Base-by-base conservation (phyloP, 2,888 invertebrate species). In the Sesamia inferens region DNA sequence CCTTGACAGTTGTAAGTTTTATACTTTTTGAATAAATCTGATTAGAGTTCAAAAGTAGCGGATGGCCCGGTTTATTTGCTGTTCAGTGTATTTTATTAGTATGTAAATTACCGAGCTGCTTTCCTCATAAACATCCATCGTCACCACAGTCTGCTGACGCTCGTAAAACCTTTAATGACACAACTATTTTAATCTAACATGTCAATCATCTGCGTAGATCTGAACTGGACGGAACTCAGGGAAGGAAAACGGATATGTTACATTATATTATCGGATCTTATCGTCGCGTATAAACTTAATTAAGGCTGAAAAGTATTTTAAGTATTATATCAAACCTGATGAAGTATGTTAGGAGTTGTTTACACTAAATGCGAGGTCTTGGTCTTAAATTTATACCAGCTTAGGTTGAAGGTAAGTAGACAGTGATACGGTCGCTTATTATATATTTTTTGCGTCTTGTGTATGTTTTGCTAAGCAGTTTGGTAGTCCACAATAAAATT, bases 221-320 rank as follows among this genome's bases (percentile, higher is more conserved):
- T 7, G 31, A 64, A 61, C 39, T 67, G 22, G 31, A 62, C 63
- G n/a, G 24, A 55, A 31, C 42, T 76, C n/a, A 57, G 48, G 81
- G 81, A 79, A 79, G 79, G 79, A 81, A 79, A 79, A 79, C 72
- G 81, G 79, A 79, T 77, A 65, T 65, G 63, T 16, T 5, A 42
- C 14, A 42, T 42, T 31, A 42, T 14, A 47, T 42, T 78, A 74
- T 78, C 58, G 74, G 16, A 61, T 24, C 51, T 81, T 73, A 78
- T 80, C 81, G 67, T 76, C 6, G 31, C 1, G 39, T 67, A 74
- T 24, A 76, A 79, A 79, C 8, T 55, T 79, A 78, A 79, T 77
- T 74, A 79, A 63, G 47, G 67, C 39, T 13, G 22, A 79, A 78
- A 73, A 74, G 22, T 67, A 24, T 67, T 67, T 67, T 64, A 55